Base-by-base conservation (phyloP, 1,140 invertebrate species). In the Eufriesea mexicana region DNA sequence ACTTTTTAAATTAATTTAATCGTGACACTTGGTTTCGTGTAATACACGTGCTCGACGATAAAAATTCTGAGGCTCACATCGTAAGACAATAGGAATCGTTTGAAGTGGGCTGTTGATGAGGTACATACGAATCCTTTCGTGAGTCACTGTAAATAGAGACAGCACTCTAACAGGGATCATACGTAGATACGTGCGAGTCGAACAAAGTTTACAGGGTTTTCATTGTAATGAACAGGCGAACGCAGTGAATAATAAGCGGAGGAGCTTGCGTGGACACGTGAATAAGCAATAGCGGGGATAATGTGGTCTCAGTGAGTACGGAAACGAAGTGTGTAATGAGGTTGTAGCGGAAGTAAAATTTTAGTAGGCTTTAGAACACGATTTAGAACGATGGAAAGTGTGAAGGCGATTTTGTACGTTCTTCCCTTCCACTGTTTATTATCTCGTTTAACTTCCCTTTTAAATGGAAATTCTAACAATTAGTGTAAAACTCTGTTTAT, bases 191-290 rank as follows among this genome's bases (percentile, higher is more conserved):
- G 18, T 4, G 14, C 7, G n/a, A 45, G 66, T n/a, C 5, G 45
- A 25, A 25, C 20, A 25, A 35, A 57, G 51, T 73, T 57, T 59
- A 59, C 71, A 20, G 71, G 59, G 54, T 73, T 73, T 28, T 45
- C 71, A 28, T 73, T 73, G 54, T 57, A 59, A 73, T 42, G 54
- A 18, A 59, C 54, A 54, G 16, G 28, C 71, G n/a, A 45, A 57
- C 54, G 71, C 45, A 25, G 35, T 45, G 54, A 73, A 73, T 73
- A 59, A 73, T 70, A 70, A 70, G 9, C 45, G 67, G 18, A 16
- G n/a, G 57, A 35, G 23, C 49, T 28, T 25, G 28, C 20, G 54
- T 57, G 28, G 35, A 45, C 35, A 23, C 28, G 71, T 49, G 49
- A 20, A 72, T 35, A 47, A 72, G 20, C 51, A 54, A 72, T 54